These are phyloP conservation scores for Chrysoperla carnea DNA, from an alignment of 1,140 invertebrate species.

Conservation along the genomic window DNA sequence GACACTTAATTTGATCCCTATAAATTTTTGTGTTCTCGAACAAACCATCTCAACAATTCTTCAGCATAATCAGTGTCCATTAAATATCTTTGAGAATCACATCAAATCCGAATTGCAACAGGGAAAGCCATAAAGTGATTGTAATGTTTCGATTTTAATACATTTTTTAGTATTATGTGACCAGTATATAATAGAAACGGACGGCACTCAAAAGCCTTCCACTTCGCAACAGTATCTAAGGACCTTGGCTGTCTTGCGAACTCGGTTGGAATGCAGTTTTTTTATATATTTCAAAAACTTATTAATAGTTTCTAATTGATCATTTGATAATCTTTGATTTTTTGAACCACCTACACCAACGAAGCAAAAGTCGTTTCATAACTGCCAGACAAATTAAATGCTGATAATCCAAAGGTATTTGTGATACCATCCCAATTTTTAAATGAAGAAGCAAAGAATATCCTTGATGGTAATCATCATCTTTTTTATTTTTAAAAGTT, in stretches of 20 bases:
- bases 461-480: background rate
- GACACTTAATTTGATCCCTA: slow-evolving; percentile 6
- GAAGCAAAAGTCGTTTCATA: too few species aligned
- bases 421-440: background rate
- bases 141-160: background rate
- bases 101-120: slow-evolving; percentile 4
- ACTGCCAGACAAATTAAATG: too few species aligned
- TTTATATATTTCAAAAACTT: background rate
- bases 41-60: slow-evolving; percentile 5
- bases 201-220: slow-evolving; percentile 19
- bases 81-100: background rate
- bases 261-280: slow-evolving; percentile 10
- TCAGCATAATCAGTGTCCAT: slow-evolving; percentile 3
- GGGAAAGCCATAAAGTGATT: slow-evolving; percentile 4
- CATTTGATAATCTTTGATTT: too few species aligned
- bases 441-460: background rate
- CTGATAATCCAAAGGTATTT: too few species aligned
- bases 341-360: too few species aligned
- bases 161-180: slow-evolving; percentile 5
- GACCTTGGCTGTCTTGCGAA: slow-evolving; percentile 13
- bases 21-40: slow-evolving; percentile 3
- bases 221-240: slow-evolving; percentile 10
- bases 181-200: slow-evolving; percentile 17
- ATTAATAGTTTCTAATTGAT: too few species aligned
- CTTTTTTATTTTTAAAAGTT: background rate